A percentile compares a stretch with the other conserved stretches of the same genome.
Conservation (phyloP, 64 coral and sea anemone species). For the Dendrophyllia cribrosa region DNA sequence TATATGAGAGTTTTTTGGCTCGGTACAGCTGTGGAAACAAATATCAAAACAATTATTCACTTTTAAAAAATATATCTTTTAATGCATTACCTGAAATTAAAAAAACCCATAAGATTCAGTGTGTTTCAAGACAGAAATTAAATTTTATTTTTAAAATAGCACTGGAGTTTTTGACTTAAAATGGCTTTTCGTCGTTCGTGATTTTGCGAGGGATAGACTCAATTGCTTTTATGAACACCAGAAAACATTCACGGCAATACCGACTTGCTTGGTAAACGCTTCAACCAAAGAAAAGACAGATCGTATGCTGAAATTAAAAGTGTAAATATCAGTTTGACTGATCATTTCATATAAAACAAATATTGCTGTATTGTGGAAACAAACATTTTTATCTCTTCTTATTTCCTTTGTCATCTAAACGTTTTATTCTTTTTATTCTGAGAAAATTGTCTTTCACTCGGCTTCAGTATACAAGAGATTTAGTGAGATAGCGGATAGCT, state of each 20-base stretch:
- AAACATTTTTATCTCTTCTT: background rate
- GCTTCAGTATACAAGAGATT: no score
- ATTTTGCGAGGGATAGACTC: no score
- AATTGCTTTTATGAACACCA: background rate
- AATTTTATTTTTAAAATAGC: background rate
- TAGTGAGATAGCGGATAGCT: no score
- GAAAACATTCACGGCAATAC: background rate
- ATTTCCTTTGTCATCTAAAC: background rate
- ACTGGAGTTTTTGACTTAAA: background rate
- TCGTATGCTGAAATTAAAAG: background rate
- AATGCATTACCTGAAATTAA: no score
- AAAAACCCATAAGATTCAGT: no score
- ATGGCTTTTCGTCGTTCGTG: background rate
- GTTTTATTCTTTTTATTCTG: background rate
- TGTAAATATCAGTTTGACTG: background rate
- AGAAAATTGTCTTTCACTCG: background rate
- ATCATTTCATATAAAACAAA: background rate
- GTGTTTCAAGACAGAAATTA: no score
- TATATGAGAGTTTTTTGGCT: background rate
- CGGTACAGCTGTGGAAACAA: slow-evolving; percentile 14
- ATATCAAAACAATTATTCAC: slow-evolving; percentile 10
- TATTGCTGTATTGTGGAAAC: background rate
- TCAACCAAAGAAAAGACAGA: background rate
- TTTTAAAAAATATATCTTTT: background rate
- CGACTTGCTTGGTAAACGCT: background rate